Evolutionary conservation across 2,888 invertebrate genomes (phyloP).

Genomic region (Microplitis deprimator): DNA sequence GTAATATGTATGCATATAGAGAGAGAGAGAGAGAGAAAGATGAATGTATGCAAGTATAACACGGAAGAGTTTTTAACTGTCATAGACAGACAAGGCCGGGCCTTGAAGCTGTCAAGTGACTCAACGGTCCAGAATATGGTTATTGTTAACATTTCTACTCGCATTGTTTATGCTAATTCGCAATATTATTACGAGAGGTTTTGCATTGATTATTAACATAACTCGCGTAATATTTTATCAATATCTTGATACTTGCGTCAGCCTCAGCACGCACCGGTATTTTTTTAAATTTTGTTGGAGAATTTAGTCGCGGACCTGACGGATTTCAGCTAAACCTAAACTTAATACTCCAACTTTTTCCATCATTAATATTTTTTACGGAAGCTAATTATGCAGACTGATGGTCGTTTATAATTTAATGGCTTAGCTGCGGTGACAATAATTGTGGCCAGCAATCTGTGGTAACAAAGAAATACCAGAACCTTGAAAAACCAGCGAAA

Average conservation of each 20-base stretch:
- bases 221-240: neutral
- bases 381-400: neutral
- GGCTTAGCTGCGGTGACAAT: neutral
- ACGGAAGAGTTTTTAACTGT: conserved; percentile 20
- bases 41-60: conserved; percentile 16
- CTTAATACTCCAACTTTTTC: neutral
- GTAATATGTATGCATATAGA: neutral
- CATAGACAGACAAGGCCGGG: neutral
- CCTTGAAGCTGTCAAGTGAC: conserved; percentile 23
- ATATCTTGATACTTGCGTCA: neutral
- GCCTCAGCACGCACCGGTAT: neutral
- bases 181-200: neutral
- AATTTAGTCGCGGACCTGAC: too few relatives aligned
- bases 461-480: neutral
- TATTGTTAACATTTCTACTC: neutral
- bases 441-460: neutral
- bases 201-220: neutral
- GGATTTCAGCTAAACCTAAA: too few relatives aligned
- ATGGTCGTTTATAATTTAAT: neutral
- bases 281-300: too few relatives aligned
- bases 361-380: neutral
- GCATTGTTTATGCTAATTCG: neutral
- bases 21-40: neutral
- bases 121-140: conserved; percentile 14
- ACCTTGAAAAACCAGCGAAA: neutral